A percentile compares a stretch with the other conserved stretches of the same genome.
These are phyloP conservation scores for Drepanosiphum platanoidis DNA, from an alignment of 2,888 invertebrate genomes.

Conservation along the genomic window DNA sequence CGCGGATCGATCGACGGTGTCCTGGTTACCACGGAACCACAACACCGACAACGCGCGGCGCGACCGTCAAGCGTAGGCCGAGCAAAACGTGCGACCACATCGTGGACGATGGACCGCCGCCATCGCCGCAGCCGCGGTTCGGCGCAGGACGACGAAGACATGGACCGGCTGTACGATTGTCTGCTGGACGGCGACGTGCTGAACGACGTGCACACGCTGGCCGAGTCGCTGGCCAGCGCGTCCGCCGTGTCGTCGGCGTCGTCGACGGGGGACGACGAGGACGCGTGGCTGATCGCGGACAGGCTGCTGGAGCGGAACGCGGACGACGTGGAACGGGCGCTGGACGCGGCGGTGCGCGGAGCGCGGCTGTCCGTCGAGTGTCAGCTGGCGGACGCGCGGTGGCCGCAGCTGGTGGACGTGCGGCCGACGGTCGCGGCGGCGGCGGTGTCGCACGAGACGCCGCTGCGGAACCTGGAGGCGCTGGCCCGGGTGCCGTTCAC, in stretches of 20 bases:
- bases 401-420: slow-evolving; percentile 20
- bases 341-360: slow-evolving; percentile 38
- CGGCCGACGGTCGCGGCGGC: not conserved
- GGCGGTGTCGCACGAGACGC: not conserved
- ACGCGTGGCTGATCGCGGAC: slow-evolving; percentile 19
- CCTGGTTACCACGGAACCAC: slow-evolving; percentile 29
- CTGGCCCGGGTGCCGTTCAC: slow-evolving; percentile 45
- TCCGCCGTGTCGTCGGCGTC: slow-evolving; percentile 5
- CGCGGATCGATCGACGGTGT: slow-evolving; percentile 8
- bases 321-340: slow-evolving; percentile 19
- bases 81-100: not conserved
- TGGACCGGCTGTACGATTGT: slow-evolving; percentile 23
- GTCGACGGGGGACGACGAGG: not conserved
- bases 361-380: not conserved
- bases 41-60: not conserved
- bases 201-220: slow-evolving; percentile 38
- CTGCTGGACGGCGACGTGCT: slow-evolving; percentile 40
- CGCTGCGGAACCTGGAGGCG: slow-evolving; percentile 8
- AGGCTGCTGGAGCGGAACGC: slow-evolving; percentile 44
- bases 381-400: slow-evolving; percentile 9
- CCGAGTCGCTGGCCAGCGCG: slow-evolving; percentile 39
- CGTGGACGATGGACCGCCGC: not conserved
- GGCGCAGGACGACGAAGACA: not conserved
- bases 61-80: not conserved
- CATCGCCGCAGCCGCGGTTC: too few relatives aligned